Evolutionary conservation across 2,113 vertebrate genomes (phyloP).

Genomic region (Ammospiza nelsoni): DNA sequence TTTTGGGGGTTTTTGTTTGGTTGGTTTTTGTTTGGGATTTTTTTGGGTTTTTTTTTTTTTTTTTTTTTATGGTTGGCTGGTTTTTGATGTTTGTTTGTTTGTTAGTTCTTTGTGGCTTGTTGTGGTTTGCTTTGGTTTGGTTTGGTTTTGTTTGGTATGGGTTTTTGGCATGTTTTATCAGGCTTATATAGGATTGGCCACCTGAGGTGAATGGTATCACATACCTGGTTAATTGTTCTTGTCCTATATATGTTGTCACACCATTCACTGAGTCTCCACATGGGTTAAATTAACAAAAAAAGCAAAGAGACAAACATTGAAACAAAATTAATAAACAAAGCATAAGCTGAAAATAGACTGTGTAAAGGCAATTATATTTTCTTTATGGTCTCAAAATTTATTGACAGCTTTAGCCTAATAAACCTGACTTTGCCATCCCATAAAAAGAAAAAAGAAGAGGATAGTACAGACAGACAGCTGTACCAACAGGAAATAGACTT

Average conservation of each 20-base stretch:
- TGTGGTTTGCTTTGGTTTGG: too few relatives aligned
- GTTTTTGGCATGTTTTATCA: background rate
- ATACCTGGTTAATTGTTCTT: background rate
- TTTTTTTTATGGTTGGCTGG: background rate
- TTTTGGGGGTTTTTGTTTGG: background rate
- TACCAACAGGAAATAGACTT: background rate
- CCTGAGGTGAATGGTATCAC: background rate
- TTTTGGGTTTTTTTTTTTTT: background rate
- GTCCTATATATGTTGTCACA: background rate
- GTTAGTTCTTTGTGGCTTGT: background rate
- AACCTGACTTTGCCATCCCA: background rate
- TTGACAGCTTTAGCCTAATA: background rate
- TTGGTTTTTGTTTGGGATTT: background rate
- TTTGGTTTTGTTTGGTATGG: too few relatives aligned
- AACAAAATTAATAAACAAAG: background rate
- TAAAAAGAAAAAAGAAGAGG: background rate
- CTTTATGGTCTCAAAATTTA: background rate
- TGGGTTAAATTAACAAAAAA: constrained; percentile 25
- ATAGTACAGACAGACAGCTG: background rate
- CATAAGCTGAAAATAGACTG: background rate
- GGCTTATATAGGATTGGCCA: background rate
- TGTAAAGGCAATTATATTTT: background rate
- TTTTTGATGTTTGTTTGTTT: background rate
- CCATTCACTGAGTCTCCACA: background rate
- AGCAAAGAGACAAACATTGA: background rate